Evolutionary conservation across 2,888 invertebrate genomes (phyloP), one percentile per base, ranked within the genome.

Genomic region (Theristus sp.): DNA sequence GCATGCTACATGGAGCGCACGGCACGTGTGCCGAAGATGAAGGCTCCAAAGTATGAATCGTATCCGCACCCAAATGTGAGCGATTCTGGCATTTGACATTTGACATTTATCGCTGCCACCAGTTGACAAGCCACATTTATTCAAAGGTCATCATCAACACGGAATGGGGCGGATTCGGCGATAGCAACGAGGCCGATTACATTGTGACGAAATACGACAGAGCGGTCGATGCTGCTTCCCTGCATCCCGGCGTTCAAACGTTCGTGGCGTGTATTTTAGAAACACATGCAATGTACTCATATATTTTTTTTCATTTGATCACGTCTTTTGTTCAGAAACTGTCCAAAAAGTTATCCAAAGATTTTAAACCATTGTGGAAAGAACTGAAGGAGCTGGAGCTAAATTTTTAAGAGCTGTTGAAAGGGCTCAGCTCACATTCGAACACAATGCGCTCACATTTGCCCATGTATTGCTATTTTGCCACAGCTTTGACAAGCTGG

Each of bases 81-180:
- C n/a, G n/a, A n/a, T n/a, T n/a, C n/a, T n/a, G n/a, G n/a, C n/a
- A n/a, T n/a, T n/a, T n/a, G n/a, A n/a, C n/a, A n/a, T n/a, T n/a
- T n/a, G n/a, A n/a, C n/a, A n/a, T n/a, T n/a, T n/a, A n/a, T n/a
- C n/a, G n/a, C n/a, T n/a, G n/a, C n/a, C n/a, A n/a, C n/a, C n/a
- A n/a, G 26, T n/a, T n/a, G n/a, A n/a, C n/a, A n/a, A n/a, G n/a
- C n/a, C n/a, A n/a, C n/a, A n/a, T n/a, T n/a, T n/a, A n/a, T n/a
- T 61, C 63, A 24, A 80, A 86, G 69, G 85, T 93, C 64, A 81
- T 94, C 60, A 85, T 94, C 69, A 93, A 94, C 75, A 87, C 87
- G 0, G 94, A 94, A 74, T 93, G 93, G 91, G 94, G 94, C 10
- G 93, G 91, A 2, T 91, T 94, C 74, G 94, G 94, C 1, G 89